Evolutionary conservation across 1,140 invertebrate genomes (phyloP), one percentile per base, ranked within the genome.

Genomic region (Theocolax elegans): DNA sequence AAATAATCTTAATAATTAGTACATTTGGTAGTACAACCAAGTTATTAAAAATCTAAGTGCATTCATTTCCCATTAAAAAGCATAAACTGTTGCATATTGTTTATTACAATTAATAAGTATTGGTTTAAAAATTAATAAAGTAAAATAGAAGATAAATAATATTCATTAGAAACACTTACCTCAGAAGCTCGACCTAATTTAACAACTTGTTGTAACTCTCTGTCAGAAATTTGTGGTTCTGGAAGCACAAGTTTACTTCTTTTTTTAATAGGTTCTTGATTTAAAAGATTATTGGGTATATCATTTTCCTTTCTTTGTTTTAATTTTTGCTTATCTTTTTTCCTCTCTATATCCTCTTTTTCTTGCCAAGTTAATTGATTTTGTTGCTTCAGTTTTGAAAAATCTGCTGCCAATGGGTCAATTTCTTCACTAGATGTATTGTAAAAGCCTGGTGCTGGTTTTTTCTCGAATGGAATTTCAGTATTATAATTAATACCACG

Each of bases 381-480:
- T 79, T 98, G 95, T 76, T 97, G 96, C 12, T 96, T 81, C 72
- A 99, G 89, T 74, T 92, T 89, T 23, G 92, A 92, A 80, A 98
- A 98, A 85, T 99, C 94, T 0, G 94, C 92, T 3, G 93, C 92
- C 29, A 67, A n/a, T 80, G 93, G 89, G 83, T 97, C 95, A 58
- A 96, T 92, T 2, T 89, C 85, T 83, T 99, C 97, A 60, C 93
- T 92, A 0, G 94, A 91, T 0, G 96, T 98, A 80, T 99, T 96
- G 83, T 97, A 97, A 83, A 99, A 98, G 8, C 97, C 97, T 19
- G 90, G 70, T 0, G 95, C 92, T 8, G 97, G 96, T 60, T 90
- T 89, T 85, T 99, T 99, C 80, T 99, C 96, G 88, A 99, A 99
- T 0, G 97, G 97, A 77, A 99, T 95, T 87, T 99, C 98, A 0